These are phyloP conservation scores for Natrix natrix DNA, from an alignment of 2,797 vertebrate species.

Conservation along the genomic window DNA sequence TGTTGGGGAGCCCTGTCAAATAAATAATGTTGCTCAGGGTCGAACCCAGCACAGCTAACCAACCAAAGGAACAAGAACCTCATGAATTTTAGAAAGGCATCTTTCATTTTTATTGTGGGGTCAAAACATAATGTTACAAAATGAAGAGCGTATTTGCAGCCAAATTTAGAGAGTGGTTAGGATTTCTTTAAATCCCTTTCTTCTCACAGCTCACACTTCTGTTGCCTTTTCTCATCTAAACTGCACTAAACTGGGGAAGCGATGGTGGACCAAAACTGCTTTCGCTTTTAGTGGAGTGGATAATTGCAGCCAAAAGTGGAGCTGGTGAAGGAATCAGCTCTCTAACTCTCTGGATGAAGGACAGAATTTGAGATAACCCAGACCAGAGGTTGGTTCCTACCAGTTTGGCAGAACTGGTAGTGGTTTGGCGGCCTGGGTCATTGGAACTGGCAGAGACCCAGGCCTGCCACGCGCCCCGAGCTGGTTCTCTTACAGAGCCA, in stretches of 20 bases:
- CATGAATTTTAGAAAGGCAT: background rate
- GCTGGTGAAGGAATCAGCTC: background rate
- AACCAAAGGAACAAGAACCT: background rate
- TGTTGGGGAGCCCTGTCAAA: background rate
- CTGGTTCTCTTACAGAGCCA: too few relatives aligned
- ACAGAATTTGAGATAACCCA: background rate
- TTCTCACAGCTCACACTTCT: background rate
- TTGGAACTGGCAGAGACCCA: too few relatives aligned
- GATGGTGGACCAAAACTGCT: background rate
- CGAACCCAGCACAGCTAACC: background rate
- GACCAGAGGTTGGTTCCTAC: too few relatives aligned
- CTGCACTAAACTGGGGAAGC: background rate
- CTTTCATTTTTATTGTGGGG: background rate
- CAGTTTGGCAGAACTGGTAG: too few relatives aligned
- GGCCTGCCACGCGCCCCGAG: too few relatives aligned
- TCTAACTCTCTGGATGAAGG: background rate
- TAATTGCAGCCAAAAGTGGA: too few relatives aligned
- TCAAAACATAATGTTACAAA: background rate
- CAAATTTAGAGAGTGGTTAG: background rate
- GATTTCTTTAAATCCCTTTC: background rate
- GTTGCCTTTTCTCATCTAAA: background rate
- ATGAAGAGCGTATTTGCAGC: background rate
- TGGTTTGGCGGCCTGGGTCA: too few relatives aligned
- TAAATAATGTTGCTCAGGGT: background rate
- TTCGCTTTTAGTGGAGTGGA: too few relatives aligned